Percentiles rank a stretch among this genome's conserved stretches.
Conservation (phyloP, 2,888 invertebrate species). For the Andrena trimmerana region DNA sequence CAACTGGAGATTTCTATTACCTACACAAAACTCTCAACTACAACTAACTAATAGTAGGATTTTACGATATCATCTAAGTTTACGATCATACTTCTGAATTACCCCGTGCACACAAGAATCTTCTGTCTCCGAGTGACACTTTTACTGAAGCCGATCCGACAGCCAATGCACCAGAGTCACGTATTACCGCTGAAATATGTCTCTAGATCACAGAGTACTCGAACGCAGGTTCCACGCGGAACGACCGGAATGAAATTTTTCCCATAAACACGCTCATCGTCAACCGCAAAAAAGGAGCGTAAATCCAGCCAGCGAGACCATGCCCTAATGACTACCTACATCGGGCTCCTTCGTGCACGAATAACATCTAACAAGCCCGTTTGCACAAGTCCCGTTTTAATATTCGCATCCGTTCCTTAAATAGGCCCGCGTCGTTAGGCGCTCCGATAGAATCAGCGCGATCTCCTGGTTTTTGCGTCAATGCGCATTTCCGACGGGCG, state of each 20-base stretch:
- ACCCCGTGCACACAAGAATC: no score
- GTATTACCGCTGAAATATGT: constrained; percentile 7
- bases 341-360: constrained; percentile 30
- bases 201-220: constrained; percentile 31
- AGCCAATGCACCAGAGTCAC: constrained; percentile 3
- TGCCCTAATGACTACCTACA: constrained; percentile 54
- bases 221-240: constrained; percentile 39
- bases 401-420: constrained; percentile 47
- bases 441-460: constrained; percentile 59
- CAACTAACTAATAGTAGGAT: no score
- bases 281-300: constrained; percentile 30
- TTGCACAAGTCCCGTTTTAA: constrained; percentile 52
- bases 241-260: constrained; percentile 37
- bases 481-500: constrained; percentile 55
- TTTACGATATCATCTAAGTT: no score
- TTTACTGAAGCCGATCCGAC: no score
- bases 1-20: no score
- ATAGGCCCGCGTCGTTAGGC: constrained; percentile 31
- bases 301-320: constrained; percentile 29
- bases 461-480: constrained; percentile 51
- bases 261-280: constrained; percentile 23
- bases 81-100: no score
- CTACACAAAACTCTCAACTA: no score
- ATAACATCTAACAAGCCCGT: constrained; percentile 45
- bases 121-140: no score